Evolutionary conservation across 2,797 vertebrate species (phyloP).

Genomic region (Phyllotis vaccarum): DNA sequence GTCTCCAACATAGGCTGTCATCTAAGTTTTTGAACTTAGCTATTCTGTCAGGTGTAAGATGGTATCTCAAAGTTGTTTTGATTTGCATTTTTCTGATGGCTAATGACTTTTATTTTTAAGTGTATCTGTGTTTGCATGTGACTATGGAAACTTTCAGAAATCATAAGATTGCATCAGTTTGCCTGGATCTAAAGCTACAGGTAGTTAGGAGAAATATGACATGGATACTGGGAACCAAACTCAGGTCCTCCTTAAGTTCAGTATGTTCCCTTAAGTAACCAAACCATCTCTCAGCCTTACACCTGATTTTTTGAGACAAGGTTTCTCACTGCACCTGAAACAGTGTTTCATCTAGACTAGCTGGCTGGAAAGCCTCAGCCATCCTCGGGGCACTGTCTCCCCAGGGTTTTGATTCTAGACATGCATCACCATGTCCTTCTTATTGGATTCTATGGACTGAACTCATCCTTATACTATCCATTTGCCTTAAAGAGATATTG

Average conservation of each 20-base stretch:
- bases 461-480: neutral
- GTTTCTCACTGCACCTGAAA: neutral
- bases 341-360: neutral
- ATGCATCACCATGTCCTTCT: neutral
- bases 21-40: no score
- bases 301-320: neutral
- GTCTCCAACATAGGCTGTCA: no score
- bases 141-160: neutral
- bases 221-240: neutral
- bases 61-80: no score
- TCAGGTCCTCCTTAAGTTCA: neutral
- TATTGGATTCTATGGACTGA: neutral
- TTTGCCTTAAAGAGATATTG: slow-evolving; percentile 17
- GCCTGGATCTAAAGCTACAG: neutral
- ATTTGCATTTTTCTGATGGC: no score
- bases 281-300: neutral
- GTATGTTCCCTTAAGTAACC: neutral
- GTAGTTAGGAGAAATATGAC: neutral
- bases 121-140: no score
- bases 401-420: neutral
- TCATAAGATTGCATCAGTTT: neutral
- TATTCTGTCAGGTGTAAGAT: no score
- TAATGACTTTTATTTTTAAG: neutral
- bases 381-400: neutral
- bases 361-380: neutral